Evolutionary conservation across 1,140 invertebrate species (phyloP).

Genomic region (Agrilus planipennis): DNA sequence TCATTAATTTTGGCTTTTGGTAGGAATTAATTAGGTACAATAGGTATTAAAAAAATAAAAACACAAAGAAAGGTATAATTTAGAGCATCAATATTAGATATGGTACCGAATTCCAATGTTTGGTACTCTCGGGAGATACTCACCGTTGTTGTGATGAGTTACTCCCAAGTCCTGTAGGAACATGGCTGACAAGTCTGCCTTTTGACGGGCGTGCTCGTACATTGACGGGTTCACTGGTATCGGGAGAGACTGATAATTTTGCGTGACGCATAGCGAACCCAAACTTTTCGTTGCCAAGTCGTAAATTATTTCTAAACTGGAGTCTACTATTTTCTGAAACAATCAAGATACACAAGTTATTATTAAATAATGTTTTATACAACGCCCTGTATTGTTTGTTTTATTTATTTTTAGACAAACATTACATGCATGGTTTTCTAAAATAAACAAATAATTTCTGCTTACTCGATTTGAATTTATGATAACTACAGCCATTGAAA

Average conservation of each 20-base stretch:
- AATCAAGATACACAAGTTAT: no score
- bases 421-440: no score
- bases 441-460: no score
- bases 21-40: no score
- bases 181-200: slow-evolving; percentile 58
- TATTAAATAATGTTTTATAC: no score
- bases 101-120: not conserved
- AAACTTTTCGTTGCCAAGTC: slow-evolving; percentile 57
- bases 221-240: slow-evolving; percentile 49
- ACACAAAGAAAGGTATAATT: no score
- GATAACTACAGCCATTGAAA: no score
- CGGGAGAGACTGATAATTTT: slow-evolving; percentile 50
- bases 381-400: not conserved
- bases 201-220: slow-evolving; percentile 56
- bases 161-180: slow-evolving; percentile 57
- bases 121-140: slow-evolving; percentile 18
- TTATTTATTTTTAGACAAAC: no score
- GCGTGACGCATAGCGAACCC: slow-evolving; percentile 57
- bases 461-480: no score
- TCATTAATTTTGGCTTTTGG: no score
- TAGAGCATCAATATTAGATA: no score
- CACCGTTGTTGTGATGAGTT: slow-evolving; percentile 48
- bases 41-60: no score
- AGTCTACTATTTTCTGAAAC: slow-evolving; percentile 48
- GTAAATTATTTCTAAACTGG: slow-evolving; percentile 55